A percentile compares a stretch with the other conserved stretches of the same genome.
phyloP scores from a whole-genome alignment of 2,113 vertebrate genomes.

The Paedocypris sp. region DNA sequence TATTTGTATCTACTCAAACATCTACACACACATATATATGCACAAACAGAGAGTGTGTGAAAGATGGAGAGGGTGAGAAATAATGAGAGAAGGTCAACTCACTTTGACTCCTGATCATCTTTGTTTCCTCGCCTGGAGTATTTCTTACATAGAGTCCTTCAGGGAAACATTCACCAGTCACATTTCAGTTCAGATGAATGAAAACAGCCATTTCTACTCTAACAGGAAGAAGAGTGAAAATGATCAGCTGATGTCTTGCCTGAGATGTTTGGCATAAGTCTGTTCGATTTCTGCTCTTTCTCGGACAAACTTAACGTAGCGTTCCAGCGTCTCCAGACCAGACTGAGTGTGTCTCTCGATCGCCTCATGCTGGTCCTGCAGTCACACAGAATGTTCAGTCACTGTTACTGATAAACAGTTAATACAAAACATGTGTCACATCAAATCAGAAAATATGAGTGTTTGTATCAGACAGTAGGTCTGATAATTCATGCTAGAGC shows the following conservation, averaged over 20 bases:
- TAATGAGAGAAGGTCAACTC: constrained; percentile 19
- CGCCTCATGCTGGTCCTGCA: constrained; percentile 75
- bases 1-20: background rate
- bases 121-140: constrained; percentile 51
- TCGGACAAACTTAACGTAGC: constrained; percentile 78
- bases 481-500: background rate
- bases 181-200: background rate
- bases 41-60: too few species aligned
- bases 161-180: background rate
- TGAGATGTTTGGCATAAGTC: constrained; percentile 72
- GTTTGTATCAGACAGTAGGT: background rate
- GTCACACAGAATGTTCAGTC: too few species aligned
- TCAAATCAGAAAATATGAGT: background rate
- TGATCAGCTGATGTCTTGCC: constrained; percentile 39
- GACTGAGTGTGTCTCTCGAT: constrained; percentile 76
- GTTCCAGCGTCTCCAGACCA: constrained; percentile 73
- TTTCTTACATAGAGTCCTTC: constrained; percentile 54
- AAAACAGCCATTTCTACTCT: background rate
- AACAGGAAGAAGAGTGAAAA: background rate
- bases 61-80: background rate
- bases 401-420: too few species aligned
- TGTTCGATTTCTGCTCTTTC: constrained; percentile 75
- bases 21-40: too few species aligned
- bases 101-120: constrained; percentile 64
- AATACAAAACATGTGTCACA: too few species aligned